Conservation (phyloP, 2,113 vertebrate species). For the Eudyptes chrysolophus region DNA sequence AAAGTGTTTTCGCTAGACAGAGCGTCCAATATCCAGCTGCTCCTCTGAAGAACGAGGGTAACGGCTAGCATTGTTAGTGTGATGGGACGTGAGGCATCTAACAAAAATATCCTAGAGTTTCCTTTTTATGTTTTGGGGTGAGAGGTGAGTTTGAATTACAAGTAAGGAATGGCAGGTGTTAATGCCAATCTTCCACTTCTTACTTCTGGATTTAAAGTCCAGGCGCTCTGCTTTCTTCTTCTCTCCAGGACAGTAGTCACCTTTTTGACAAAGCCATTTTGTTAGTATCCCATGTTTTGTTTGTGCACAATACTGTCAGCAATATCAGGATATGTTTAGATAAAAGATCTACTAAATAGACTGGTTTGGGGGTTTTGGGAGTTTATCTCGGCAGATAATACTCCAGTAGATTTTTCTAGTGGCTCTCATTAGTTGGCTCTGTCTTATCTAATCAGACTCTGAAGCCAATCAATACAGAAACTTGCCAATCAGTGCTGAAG, state of each 20-base stretch:
- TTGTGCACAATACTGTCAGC: slow-evolving; percentile 8
- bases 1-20: not conserved
- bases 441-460: slow-evolving; percentile 49
- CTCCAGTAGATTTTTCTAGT: slow-evolving; percentile 35
- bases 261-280: not conserved
- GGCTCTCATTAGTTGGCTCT: slow-evolving; percentile 39
- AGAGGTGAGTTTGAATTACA: not conserved
- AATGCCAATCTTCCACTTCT: not conserved
- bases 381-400: slow-evolving; percentile 46
- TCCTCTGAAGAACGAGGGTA: not conserved
- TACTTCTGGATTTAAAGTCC: not conserved
- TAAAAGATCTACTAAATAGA: not conserved
- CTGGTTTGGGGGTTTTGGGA: not conserved
- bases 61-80: rapidly evolving
- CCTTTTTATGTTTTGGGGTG: not conserved
- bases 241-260: not conserved
- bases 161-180: not conserved
- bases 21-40: not conserved
- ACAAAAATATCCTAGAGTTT: not conserved
- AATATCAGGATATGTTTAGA: slow-evolving; percentile 22
- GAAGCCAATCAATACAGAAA: slow-evolving; percentile 58
- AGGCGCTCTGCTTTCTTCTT: not conserved
- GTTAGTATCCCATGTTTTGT: not conserved
- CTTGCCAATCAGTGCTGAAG: slow-evolving; percentile 28
- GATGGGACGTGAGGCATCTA: not conserved